These are phyloP conservation scores for Microcebus ravelobensis DNA, from an alignment of 2,113 vertebrate species.

Conservation along the genomic window DNA sequence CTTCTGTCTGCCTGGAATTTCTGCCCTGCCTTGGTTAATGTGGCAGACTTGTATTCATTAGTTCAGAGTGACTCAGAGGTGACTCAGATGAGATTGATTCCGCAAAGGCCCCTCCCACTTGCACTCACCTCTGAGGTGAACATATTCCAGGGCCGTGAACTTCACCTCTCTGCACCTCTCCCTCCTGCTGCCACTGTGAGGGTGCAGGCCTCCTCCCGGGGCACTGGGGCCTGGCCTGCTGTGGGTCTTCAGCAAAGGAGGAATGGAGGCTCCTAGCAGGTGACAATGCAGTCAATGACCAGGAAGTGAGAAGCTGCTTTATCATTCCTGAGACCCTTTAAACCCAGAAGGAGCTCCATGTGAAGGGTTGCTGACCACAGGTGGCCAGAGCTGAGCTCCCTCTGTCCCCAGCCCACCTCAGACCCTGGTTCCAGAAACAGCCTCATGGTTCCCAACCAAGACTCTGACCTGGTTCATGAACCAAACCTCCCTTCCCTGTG, in stretches of 20 bases:
- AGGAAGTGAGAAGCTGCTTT: neutral
- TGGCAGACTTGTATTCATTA: neutral
- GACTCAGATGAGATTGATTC: slow-evolving; percentile 37
- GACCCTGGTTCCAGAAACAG: neutral
- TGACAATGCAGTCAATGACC: neutral
- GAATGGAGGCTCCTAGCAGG: neutral
- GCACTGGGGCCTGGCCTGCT: neutral
- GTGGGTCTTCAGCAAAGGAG: neutral
- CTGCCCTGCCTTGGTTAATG: neutral
- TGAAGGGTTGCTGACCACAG: neutral
- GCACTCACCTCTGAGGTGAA: neutral
- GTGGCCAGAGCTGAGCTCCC: neutral
- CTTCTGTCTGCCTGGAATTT: slow-evolving; percentile 15
- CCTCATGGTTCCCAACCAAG: neutral
- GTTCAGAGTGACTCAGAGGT: slow-evolving; percentile 39
- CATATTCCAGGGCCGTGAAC: accelerated
- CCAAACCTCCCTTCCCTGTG: neutral
- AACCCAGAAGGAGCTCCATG: neutral
- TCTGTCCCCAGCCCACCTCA: neutral
- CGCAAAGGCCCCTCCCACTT: neutral
- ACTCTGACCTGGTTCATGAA: neutral
- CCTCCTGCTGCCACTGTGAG: neutral
- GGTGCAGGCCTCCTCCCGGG: neutral
- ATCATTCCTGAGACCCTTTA: neutral
- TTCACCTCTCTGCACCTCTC: neutral